Conservation (phyloP, 1,140 invertebrate genomes). For the Cydia pomonella region DNA sequence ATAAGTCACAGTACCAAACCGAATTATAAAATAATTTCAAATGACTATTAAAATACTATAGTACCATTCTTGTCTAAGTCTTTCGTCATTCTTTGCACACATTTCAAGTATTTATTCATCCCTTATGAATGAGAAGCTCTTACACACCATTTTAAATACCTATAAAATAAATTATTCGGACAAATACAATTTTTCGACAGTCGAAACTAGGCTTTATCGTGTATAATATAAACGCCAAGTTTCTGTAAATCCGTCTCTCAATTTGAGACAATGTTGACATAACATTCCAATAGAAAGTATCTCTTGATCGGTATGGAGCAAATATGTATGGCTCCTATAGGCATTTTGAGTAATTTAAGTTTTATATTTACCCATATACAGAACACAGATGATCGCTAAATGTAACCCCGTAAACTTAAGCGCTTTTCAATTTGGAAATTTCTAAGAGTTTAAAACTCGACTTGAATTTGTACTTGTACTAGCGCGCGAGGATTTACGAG, state of each 20-base stretch:
- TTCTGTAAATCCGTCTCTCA: not conserved
- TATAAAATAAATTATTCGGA: conserved; percentile 21
- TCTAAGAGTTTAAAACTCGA: too few species aligned
- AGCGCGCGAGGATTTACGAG: too few species aligned
- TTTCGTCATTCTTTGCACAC: conserved; percentile 15
- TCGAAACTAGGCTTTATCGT: not conserved
- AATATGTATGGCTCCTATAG: not conserved
- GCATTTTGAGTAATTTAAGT: not conserved
- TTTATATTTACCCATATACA: not conserved
- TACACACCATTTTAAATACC: conserved; percentile 6
- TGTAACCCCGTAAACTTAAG: too few species aligned
- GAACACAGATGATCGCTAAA: too few species aligned
- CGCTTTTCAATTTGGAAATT: too few species aligned
- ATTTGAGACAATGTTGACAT: not conserved
- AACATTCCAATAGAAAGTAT: not conserved
- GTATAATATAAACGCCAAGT: conserved; percentile 7
- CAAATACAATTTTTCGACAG: not conserved
- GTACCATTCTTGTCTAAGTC: conserved; percentile 1
- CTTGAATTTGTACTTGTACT: too few species aligned
- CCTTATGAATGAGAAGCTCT: conserved; percentile 12
- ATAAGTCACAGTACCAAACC: not conserved
- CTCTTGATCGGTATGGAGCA: not conserved
- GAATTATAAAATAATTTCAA: not conserved
- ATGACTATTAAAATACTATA: conserved; percentile 13
- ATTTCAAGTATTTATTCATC: conserved; percentile 7